These are phyloP conservation scores for Pterois miles DNA, from an alignment of 2,797 vertebrate species.

Conservation along the genomic window DNA sequence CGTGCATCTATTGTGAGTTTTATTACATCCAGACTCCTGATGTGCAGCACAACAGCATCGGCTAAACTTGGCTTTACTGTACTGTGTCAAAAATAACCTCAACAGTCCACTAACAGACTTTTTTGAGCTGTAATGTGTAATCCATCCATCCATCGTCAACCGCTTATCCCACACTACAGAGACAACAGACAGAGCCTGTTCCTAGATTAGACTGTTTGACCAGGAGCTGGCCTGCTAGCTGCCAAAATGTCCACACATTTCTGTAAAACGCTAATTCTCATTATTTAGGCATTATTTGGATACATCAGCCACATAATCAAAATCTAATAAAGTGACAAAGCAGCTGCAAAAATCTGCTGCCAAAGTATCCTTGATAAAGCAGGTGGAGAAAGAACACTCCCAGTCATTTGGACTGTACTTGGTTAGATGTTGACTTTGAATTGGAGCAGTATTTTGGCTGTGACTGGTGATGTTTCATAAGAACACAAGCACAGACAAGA, in stretches of 20 bases:
- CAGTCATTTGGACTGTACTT: not conserved
- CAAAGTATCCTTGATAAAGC: not conserved
- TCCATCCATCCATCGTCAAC: too few relatives aligned
- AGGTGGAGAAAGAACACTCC: not conserved
- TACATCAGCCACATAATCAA: not conserved
- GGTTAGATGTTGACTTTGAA: not conserved
- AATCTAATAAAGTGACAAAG: not conserved
- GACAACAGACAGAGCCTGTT: not conserved
- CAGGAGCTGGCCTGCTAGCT: too few relatives aligned
- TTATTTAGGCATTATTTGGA: not conserved
- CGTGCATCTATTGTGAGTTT: not conserved
- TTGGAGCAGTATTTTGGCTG: not conserved
- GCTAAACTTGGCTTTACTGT: not conserved
- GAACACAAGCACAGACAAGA: not conserved
- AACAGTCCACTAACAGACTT: not conserved
- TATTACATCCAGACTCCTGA: not conserved
- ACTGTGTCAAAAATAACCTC: not conserved
- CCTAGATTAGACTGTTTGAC: too few relatives aligned
- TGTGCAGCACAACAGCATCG: not conserved
- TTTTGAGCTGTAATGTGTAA: too few relatives aligned
- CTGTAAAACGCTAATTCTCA: too few relatives aligned
- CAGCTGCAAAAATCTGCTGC: not conserved
- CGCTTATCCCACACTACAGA: too few relatives aligned
- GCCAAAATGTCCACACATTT: too few relatives aligned
- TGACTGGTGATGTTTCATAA: not conserved